A percentile compares a stretch with the other conserved stretches of the same genome.
phyloP scores from a whole-genome alignment of 2,888 invertebrate species.

The Deroplatys truncata region DNA sequence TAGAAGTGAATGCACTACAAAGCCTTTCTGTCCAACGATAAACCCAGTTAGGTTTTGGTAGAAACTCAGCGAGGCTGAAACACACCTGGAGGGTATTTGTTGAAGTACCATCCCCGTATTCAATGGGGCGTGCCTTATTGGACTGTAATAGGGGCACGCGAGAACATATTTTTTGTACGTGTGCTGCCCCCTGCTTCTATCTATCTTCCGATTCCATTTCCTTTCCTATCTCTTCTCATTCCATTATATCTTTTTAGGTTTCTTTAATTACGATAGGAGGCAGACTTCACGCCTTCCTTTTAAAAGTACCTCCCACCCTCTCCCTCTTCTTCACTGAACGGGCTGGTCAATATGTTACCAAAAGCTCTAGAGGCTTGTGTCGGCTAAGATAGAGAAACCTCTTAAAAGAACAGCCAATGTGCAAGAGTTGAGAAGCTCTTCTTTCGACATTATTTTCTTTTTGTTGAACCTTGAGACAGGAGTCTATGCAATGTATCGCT shows the following conservation, averaged over 20 bases:
- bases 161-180: slow-evolving; percentile 10
- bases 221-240: not conserved
- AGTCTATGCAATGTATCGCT: not conserved
- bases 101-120: not conserved
- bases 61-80: not conserved
- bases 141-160: slow-evolving; percentile 13
- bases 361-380: not conserved
- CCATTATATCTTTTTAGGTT: not conserved
- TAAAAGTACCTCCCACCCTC: not conserved
- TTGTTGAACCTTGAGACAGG: not conserved
- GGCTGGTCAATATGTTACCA: not conserved
- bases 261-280: slow-evolving; percentile 7
- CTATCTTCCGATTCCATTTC: slow-evolving; percentile 14
- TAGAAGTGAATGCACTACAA: no score
- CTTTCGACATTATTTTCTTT: not conserved
- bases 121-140: slow-evolving; percentile 21
- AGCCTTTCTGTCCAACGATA: not conserved
- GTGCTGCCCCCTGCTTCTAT: not conserved
- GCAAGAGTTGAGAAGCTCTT: not conserved
- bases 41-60: not conserved
- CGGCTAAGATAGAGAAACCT: not conserved
- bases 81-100: not conserved
- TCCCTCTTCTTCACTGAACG: not conserved
- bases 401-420: not conserved
- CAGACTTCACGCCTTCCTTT: slow-evolving; percentile 7